Conservation (phyloP, 2,113 vertebrate genomes). For the Erinaceus europaeus region DNA sequence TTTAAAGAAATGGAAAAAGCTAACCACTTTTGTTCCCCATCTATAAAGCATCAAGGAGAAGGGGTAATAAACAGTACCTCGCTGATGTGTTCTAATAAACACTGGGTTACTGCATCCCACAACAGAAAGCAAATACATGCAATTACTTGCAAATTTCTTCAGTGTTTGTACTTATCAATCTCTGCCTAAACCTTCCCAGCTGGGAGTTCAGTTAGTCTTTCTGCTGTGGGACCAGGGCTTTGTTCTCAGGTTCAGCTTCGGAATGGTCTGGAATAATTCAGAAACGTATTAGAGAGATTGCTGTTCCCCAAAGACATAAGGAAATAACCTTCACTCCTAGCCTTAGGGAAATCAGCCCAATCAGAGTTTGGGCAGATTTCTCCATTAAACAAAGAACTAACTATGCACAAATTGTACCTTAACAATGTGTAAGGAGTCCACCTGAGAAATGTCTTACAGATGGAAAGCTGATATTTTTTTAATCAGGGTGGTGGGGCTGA, state of each 20-base stretch:
- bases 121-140: conserved; percentile 82
- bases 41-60: conserved; percentile 66
- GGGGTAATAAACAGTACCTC: conserved; percentile 69
- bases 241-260: conserved; percentile 88
- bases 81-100: conserved; percentile 82
- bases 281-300: conserved; percentile 93
- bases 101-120: conserved; percentile 78
- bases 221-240: conserved; percentile 85
- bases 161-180: conserved; percentile 89
- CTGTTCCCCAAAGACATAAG: conserved; percentile 86
- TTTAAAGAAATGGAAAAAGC: conserved; percentile 69
- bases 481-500: conserved; percentile 78
- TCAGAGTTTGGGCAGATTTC: conserved; percentile 87
- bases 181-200: conserved; percentile 89
- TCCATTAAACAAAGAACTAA: conserved; percentile 89
- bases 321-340: conserved; percentile 91
- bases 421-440: conserved; percentile 88
- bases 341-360: conserved; percentile 89
- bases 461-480: conserved; percentile 85
- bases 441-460: conserved; percentile 90
- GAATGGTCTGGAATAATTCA: conserved; percentile 92
- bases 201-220: conserved; percentile 83
- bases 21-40: conserved; percentile 61
- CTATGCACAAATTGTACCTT: conserved; percentile 87
- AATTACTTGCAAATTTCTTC: conserved; percentile 88